A percentile compares a stretch with the other conserved stretches of the same genome.
Evolutionary conservation across 2,113 vertebrate genomes (phyloP).

Genomic region (Osmerus mordax): DNA sequence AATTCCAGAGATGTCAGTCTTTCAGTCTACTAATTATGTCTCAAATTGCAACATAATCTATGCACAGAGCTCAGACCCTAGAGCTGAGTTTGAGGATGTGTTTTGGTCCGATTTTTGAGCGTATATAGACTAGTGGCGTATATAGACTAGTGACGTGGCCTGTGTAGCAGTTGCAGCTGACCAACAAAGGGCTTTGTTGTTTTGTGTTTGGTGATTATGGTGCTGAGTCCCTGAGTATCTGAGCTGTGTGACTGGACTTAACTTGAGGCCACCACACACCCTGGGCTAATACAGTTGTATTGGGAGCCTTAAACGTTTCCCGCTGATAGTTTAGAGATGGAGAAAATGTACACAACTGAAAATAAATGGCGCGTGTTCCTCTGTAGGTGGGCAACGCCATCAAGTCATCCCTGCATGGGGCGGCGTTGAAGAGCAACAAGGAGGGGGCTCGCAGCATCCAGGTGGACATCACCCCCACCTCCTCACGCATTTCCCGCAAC

Average conservation of each 20-base stretch:
- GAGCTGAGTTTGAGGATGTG: too few species aligned
- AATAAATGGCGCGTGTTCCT: background rate
- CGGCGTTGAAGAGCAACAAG: slow-evolving; percentile 89
- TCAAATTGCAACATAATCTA: too few species aligned
- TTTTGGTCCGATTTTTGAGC: background rate
- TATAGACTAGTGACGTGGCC: background rate
- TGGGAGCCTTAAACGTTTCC: too few species aligned
- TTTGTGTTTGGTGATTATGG: slow-evolving; percentile 40
- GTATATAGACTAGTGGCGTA: background rate
- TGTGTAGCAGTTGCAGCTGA: slow-evolving; percentile 12
- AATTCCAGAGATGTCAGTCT: too few species aligned
- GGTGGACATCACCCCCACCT: slow-evolving; percentile 96
- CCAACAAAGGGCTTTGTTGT: slow-evolving; percentile 43
- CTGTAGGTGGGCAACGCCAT: slow-evolving; percentile 94
- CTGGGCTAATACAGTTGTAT: too few species aligned
- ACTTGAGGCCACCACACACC: too few species aligned
- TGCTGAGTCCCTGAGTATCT: slow-evolving; percentile 1
- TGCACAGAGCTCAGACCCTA: too few species aligned
- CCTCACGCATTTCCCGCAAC: slow-evolving; percentile 95
- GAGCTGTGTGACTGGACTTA: background rate
- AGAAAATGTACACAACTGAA: too few species aligned
- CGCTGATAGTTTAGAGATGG: too few species aligned
- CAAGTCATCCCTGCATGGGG: slow-evolving; percentile 88
- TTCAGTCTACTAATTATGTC: too few species aligned
- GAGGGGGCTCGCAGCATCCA: slow-evolving; percentile 91